Base-by-base conservation (phyloP, 2,888 invertebrate genomes). In the Microplitis deprimator region DNA sequence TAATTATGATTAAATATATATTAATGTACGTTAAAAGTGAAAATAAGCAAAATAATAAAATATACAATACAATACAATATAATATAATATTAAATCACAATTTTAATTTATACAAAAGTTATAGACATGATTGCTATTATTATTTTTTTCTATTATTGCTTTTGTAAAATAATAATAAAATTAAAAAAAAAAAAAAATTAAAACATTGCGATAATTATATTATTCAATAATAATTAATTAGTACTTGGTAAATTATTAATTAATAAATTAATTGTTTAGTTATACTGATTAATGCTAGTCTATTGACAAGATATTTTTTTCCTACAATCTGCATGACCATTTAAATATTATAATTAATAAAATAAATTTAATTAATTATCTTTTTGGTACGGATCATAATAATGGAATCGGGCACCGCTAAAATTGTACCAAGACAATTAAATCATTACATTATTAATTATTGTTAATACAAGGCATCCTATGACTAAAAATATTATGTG, bases 221-320 rank as follows among this genome's bases (percentile, higher is more conserved):
- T 50, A 50, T 2, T 50, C 2, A 50, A 50, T 50, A 29, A 3
- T 6, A 41, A 41, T 41, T 41, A 41, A 6, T 41, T 50, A 3
- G 29, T 29, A 29, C 29, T 29, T 29, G 29, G 29, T 29, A 29
- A 20, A 20, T 20, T 20, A 50, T 50, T 50, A 50, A 13, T 50
- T 5, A 41, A n/a, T n/a, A n/a, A n/a, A 41, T 41, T 41, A 41
- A 6, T 41, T 50, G 13, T 50, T 10, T 50, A 50, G 5, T 50
- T 50, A 50, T 50, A 50, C 50, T 50, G 50, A 50, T 50, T 50
- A 50, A 50, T 50, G 50, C 50, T 50, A 50, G 50, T 50, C 50
- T 50, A 50, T 50, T 50, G 50, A 50, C 50, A 50, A 50, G 50
- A 50, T 50, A 50, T 50, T 50, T 29, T 29, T 50, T 50, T 13